These are phyloP conservation scores for Tuberolachnus salignus DNA, from an alignment of 2,888 invertebrate species.

Conservation along the genomic window DNA sequence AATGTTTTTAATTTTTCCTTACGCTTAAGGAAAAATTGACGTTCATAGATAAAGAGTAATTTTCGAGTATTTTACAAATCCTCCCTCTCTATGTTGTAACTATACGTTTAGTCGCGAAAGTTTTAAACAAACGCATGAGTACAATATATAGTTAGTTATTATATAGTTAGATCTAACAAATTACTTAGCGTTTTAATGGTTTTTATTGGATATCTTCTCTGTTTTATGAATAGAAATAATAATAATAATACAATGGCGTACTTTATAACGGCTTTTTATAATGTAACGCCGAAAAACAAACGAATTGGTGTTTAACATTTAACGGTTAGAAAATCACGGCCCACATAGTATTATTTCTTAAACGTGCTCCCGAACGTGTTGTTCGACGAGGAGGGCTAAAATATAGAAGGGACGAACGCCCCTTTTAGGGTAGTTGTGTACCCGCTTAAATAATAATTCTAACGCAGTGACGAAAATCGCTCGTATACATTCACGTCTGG, in stretches of 20 bases:
- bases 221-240: conserved; percentile 1
- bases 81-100: too few relatives aligned
- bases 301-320: not conserved
- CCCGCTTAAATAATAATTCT: conserved; percentile 33
- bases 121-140: too few relatives aligned
- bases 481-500: not conserved
- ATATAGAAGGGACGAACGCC: conserved; percentile 24
- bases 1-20: too few relatives aligned
- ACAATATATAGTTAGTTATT: too few relatives aligned
- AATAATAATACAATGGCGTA: not conserved
- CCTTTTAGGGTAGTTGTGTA: conserved; percentile 32
- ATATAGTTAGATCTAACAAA: too few relatives aligned
- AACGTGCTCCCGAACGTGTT: conserved; percentile 13
- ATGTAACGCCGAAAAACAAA: not conserved
- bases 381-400: conserved; percentile 22
- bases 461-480: conserved; percentile 1
- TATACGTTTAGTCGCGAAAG: too few relatives aligned
- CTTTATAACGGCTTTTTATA: not conserved
- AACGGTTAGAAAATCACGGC: conserved; percentile 23
- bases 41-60: too few relatives aligned
- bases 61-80: too few relatives aligned
- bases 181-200: too few relatives aligned
- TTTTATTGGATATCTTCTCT: too few relatives aligned
- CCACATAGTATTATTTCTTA: conserved; percentile 16
- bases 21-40: too few relatives aligned